These are phyloP conservation scores for Bombus picipes DNA, from an alignment of 1,140 invertebrate species.

Conservation along the genomic window DNA sequence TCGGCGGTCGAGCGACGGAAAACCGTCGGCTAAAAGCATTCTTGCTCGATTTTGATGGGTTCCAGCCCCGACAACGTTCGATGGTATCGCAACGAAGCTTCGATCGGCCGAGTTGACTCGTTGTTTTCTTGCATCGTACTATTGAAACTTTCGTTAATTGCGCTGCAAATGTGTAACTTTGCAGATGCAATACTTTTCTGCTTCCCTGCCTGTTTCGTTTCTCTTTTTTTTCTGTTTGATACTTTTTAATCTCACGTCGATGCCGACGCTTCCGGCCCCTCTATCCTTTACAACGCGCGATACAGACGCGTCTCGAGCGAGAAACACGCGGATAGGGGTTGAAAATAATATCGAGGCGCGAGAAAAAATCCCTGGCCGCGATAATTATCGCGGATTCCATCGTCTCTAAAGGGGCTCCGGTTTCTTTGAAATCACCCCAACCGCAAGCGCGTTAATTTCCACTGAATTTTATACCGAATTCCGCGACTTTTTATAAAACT, in stretches of 20 bases:
- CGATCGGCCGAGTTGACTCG: not conserved
- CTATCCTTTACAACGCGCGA: not conserved
- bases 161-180: not conserved
- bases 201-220: not conserved
- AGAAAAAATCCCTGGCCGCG: not conserved
- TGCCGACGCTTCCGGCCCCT: no score
- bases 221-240: no score
- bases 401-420: not conserved
- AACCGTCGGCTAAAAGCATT: conserved; percentile 8
- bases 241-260: conserved; percentile 8
- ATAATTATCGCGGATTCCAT: conserved; percentile 25
- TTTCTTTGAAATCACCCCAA: conserved; percentile 6
- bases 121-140: not conserved
- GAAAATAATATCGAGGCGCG: conserved; percentile 4
- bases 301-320: not conserved
- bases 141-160: conserved; percentile 24
- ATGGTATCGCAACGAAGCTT: not conserved
- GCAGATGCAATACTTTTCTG: not conserved
- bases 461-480: conserved; percentile 23
- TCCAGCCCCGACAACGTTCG: not conserved
- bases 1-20: not conserved
- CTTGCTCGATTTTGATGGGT: conserved; percentile 4
- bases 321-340: not conserved
- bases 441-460: conserved; percentile 19
- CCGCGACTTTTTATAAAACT: not conserved